Evolutionary conservation across 2,797 vertebrate genomes (phyloP).

Genomic region (Thalassophryne amazonica): DNA sequence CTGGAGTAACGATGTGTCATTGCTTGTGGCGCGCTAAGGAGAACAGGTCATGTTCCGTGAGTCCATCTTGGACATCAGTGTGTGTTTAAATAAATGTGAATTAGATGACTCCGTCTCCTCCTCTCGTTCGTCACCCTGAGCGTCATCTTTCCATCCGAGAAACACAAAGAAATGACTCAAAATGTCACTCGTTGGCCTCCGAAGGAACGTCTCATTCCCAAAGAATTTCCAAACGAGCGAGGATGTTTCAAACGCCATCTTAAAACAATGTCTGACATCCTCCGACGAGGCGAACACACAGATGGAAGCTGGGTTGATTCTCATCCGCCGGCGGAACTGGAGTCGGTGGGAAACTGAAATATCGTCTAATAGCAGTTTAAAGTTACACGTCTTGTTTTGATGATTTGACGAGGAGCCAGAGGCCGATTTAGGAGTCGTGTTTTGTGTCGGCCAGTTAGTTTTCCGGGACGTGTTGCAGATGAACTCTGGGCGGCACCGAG

Average conservation of each 20-base stretch:
- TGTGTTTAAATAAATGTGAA: no score
- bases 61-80: slow-evolving; percentile 33
- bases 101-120: slow-evolving; percentile 52
- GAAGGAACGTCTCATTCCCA: slow-evolving; percentile 63
- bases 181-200: slow-evolving; percentile 59
- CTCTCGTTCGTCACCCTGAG: slow-evolving; percentile 49
- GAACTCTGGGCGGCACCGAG: slow-evolving; percentile 39
- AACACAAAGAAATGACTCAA: slow-evolving; percentile 65
- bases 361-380: slow-evolving; percentile 55
- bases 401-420: slow-evolving; percentile 58
- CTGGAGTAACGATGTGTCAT: slow-evolving; percentile 35
- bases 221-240: slow-evolving; percentile 72
- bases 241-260: slow-evolving; percentile 47
- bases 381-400: slow-evolving; percentile 69
- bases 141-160: slow-evolving; percentile 51
- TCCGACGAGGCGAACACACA: slow-evolving; percentile 23
- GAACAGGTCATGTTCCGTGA: slow-evolving; percentile 33
- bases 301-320: slow-evolving; percentile 38
- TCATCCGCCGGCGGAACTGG: slow-evolving; percentile 33
- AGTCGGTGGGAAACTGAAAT: slow-evolving; percentile 54
- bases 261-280: slow-evolving; percentile 53
- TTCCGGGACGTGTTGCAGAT: slow-evolving; percentile 46
- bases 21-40: slow-evolving; percentile 33
- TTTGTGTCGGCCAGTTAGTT: slow-evolving; percentile 52
- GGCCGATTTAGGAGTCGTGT: slow-evolving; percentile 45